Evolutionary conservation across 1,140 invertebrate species (phyloP).

Genomic region (Zelostemma sp.): DNA sequence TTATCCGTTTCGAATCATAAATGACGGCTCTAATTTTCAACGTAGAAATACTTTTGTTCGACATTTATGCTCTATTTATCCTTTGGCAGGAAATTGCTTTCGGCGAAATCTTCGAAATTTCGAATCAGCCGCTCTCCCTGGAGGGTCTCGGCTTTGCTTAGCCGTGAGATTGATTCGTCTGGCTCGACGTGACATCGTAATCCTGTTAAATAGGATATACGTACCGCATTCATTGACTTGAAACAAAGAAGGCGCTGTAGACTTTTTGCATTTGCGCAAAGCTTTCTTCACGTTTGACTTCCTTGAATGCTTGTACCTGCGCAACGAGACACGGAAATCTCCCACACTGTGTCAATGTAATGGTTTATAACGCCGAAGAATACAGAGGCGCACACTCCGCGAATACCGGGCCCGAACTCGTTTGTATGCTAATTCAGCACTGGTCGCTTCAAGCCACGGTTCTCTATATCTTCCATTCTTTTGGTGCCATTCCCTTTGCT

Average conservation of each 20-base stretch:
- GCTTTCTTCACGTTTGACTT: background rate
- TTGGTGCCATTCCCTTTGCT: conserved; percentile 15
- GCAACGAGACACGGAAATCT: conserved; percentile 6
- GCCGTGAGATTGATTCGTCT: conserved; percentile 9
- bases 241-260: conserved; percentile 6
- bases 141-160: background rate
- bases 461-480: conserved; percentile 6
- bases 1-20: too few species aligned
- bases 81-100: too few species aligned
- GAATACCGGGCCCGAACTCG: conserved; percentile 45
- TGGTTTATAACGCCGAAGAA: conserved; percentile 44
- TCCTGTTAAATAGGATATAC: conserved; percentile 7
- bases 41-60: too few species aligned
- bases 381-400: conserved; percentile 12
- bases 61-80: too few species aligned
- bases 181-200: conserved; percentile 10
- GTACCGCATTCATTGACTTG: background rate
- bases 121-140: background rate
- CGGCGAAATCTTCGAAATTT: background rate
- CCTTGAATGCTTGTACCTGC: background rate
- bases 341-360: conserved; percentile 1
- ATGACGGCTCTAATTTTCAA: too few species aligned
- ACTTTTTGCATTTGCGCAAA: background rate
- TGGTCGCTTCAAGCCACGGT: background rate
- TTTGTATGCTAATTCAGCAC: conserved; percentile 54